These are phyloP conservation scores for Helicoverpa zea DNA, from an alignment of 1,140 invertebrate genomes.

Conservation along the genomic window DNA sequence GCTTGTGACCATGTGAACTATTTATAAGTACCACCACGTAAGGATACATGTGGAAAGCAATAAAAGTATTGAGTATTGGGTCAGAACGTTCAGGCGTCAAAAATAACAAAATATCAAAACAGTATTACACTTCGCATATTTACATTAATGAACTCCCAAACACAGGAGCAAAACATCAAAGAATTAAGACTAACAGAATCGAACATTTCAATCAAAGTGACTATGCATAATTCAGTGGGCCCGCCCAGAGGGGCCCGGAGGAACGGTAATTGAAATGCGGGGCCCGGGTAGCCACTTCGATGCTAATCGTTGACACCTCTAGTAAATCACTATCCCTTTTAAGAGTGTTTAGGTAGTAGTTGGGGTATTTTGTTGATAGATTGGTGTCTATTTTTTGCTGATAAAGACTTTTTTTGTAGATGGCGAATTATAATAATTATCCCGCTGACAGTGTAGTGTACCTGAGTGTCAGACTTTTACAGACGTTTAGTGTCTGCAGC, in stretches of 20 bases:
- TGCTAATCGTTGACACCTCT: constrained; percentile 57
- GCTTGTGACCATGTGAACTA: no score
- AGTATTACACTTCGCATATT: no score
- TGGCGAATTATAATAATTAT: no score
- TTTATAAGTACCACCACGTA: no score
- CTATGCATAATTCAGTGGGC: constrained; percentile 57
- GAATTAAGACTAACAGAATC: constrained; percentile 55
- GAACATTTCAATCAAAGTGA: constrained; percentile 59
- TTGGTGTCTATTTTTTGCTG: not conserved
- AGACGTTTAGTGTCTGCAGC: no score
- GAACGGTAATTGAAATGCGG: constrained; percentile 58
- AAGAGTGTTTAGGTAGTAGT: constrained; percentile 33
- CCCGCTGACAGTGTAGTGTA: not conserved
- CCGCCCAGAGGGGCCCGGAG: constrained; percentile 10
- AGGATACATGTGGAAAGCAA: no score
- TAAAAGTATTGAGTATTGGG: no score
- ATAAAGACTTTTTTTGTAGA: no score
- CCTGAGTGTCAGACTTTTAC: no score
- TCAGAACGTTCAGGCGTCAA: no score
- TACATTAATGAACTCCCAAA: not conserved
- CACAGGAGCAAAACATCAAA: constrained; percentile 41
- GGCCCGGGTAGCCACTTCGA: constrained; percentile 51
- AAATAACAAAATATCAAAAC: no score
- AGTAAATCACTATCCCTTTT: constrained; percentile 55
- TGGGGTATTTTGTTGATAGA: not conserved